phyloP scores from a whole-genome alignment of 2,888 invertebrate genomes.

The Cryptops parisi region DNA sequence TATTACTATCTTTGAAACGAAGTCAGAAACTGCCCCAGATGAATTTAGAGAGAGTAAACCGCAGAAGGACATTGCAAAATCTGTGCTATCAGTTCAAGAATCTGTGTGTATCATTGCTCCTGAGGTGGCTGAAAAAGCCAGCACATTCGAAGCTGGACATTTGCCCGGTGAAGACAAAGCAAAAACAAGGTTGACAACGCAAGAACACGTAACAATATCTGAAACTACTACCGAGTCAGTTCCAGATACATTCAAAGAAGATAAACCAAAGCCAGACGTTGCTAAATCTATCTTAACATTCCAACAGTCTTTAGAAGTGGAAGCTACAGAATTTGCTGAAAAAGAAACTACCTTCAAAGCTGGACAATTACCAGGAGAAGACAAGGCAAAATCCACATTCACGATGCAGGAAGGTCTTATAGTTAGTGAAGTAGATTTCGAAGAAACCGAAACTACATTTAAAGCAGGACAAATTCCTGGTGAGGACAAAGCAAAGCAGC shows the following conservation, averaged over 20 bases:
- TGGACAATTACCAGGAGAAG: slow-evolving; percentile 13
- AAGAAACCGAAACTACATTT: slow-evolving; percentile 7
- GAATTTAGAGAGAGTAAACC: slow-evolving; percentile 13
- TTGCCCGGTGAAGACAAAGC: slow-evolving; percentile 19
- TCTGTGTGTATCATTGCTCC: slow-evolving; percentile 11
- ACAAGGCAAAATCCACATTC: slow-evolving; percentile 10
- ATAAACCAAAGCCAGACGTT: slow-evolving; percentile 18
- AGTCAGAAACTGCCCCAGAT: slow-evolving; percentile 10
- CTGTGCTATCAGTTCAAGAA: slow-evolving; percentile 4
- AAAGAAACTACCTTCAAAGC: slow-evolving; percentile 8
- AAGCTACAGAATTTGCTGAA: slow-evolving; percentile 27
- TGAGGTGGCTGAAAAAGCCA: slow-evolving; percentile 12
- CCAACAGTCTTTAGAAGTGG: slow-evolving; percentile 22
- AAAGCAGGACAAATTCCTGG: slow-evolving; percentile 11
- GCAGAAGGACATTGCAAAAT: slow-evolving; percentile 9
- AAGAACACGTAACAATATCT: slow-evolving; percentile 18
- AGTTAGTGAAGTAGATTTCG: neutral
- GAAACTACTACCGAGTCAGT: slow-evolving; percentile 9
- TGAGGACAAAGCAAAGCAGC: slow-evolving; percentile 13
- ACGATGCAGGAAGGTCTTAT: neutral
- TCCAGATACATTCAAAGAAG: slow-evolving; percentile 3
- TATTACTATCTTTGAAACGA: slow-evolving; percentile 9
- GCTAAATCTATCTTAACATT: slow-evolving; percentile 20
- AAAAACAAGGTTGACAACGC: slow-evolving; percentile 19
- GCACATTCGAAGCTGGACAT: slow-evolving; percentile 16